Percentiles rank a stretch among this genome's conserved stretches.
These are phyloP conservation scores for Sturnus vulgaris DNA, from an alignment of 2,113 vertebrate genomes.

Conservation along the genomic window DNA sequence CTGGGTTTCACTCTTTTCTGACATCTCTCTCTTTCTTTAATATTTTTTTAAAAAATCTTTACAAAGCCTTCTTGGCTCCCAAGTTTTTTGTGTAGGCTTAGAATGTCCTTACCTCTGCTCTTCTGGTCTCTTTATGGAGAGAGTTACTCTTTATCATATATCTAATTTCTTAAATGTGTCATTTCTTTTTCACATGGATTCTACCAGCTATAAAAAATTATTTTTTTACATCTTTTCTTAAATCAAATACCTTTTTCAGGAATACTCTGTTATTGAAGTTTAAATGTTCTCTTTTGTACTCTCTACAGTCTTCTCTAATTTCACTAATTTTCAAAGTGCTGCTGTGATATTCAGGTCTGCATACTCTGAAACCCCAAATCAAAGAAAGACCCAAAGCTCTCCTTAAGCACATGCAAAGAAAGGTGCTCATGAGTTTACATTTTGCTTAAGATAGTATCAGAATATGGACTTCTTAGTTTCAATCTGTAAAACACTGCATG, in stretches of 20 bases:
- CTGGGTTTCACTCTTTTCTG: not conserved
- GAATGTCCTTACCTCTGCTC: not conserved
- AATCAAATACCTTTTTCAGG: not conserved
- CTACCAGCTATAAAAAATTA: not conserved
- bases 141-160: not conserved
- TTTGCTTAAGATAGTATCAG: not conserved
- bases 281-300: not conserved
- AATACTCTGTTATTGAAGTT: not conserved
- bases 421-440: not conserved
- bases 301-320: not conserved
- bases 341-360: accelerated
- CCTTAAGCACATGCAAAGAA: not conserved
- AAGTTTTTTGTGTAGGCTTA: not conserved
- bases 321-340: not conserved
- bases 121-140: not conserved
- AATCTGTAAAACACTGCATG: not conserved
- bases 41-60: not conserved
- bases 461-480: not conserved
- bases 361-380: not conserved
- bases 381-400: not conserved
- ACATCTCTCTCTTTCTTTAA: not conserved
- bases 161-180: not conserved
- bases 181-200: not conserved
- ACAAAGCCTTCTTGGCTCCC: not conserved
- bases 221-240: not conserved